These are phyloP conservation scores for Poicephalus meyeri DNA, from an alignment of 2,113 vertebrate genomes.

Conservation along the genomic window DNA sequence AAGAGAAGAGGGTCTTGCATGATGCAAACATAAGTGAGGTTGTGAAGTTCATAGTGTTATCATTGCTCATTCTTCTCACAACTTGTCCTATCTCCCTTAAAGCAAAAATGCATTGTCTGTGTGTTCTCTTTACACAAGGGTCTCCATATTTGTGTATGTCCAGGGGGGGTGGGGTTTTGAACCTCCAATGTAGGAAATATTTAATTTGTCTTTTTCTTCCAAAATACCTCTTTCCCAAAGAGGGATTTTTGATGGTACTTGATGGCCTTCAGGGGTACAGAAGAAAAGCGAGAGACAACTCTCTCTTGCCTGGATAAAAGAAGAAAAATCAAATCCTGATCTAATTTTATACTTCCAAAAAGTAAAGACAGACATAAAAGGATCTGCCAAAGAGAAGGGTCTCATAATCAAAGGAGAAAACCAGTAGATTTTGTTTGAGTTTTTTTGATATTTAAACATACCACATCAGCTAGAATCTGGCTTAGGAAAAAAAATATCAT, in stretches of 20 bases:
- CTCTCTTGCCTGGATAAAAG: not conserved
- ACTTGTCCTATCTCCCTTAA: not conserved
- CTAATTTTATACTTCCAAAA: not conserved
- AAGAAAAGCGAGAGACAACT: not conserved
- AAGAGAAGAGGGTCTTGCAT: not conserved
- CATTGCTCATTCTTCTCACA: not conserved
- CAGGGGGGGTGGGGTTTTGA: not conserved
- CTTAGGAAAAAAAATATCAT: not conserved
- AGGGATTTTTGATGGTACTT: not conserved
- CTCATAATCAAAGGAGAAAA: not conserved
- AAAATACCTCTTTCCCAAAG: not conserved
- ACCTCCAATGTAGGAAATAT: not conserved
- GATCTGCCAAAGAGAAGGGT: not conserved
- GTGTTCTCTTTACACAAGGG: not conserved
- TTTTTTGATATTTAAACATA: not conserved
- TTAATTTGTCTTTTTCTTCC: not conserved
- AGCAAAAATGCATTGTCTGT: not conserved
- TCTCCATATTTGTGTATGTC: not conserved
- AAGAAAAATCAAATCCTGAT: constrained; percentile 1
- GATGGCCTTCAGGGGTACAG: not conserved
- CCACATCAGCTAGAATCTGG: not conserved
- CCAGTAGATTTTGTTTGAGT: not conserved
- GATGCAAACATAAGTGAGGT: rapidly evolving
- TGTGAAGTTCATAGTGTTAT: not conserved
- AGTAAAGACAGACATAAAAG: not conserved